Evolutionary conservation across 2,888 invertebrate species (phyloP).

Genomic region (Acleris emargana): DNA sequence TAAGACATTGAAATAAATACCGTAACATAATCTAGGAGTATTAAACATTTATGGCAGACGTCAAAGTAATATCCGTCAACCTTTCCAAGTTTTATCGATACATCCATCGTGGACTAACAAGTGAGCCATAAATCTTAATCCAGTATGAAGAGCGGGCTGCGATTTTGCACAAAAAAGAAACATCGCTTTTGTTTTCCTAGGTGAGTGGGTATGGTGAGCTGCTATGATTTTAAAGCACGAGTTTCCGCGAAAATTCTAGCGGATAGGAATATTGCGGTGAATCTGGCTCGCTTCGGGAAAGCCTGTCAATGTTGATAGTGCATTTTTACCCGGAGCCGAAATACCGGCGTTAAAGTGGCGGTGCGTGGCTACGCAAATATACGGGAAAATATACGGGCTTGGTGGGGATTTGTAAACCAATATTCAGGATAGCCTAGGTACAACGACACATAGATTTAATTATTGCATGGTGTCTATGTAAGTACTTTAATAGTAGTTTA

Average conservation of each 20-base stretch:
- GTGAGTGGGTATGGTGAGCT: conserved; percentile 4
- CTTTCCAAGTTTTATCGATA: conserved; percentile 19
- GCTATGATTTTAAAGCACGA: conserved; percentile 26
- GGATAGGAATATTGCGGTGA: conserved; percentile 34
- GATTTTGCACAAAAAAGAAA: conserved; percentile 30
- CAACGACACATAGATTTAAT: too few relatives aligned
- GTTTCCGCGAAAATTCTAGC: conserved; percentile 30
- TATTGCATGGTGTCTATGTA: too few relatives aligned
- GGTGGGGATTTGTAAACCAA: not conserved
- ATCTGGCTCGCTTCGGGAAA: conserved; percentile 31
- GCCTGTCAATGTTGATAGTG: conserved; percentile 38
- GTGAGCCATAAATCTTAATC: conserved; percentile 30
- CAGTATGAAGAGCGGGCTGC: conserved; percentile 20
- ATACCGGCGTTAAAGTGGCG: conserved; percentile 27
- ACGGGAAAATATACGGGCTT: conserved; percentile 8
- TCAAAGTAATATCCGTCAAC: not conserved
- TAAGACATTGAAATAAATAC: too few relatives aligned
- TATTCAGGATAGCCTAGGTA: too few relatives aligned
- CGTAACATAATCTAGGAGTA: too few relatives aligned
- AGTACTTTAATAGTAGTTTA: too few relatives aligned
- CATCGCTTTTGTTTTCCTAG: conserved; percentile 32
- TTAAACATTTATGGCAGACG: too few relatives aligned
- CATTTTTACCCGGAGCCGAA: conserved; percentile 31
- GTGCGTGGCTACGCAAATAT: conserved; percentile 27
- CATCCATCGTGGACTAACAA: conserved; percentile 13